These are phyloP conservation scores for Nephrotoma flavescens DNA, from an alignment of 2,888 invertebrate species.

Conservation along the genomic window DNA sequence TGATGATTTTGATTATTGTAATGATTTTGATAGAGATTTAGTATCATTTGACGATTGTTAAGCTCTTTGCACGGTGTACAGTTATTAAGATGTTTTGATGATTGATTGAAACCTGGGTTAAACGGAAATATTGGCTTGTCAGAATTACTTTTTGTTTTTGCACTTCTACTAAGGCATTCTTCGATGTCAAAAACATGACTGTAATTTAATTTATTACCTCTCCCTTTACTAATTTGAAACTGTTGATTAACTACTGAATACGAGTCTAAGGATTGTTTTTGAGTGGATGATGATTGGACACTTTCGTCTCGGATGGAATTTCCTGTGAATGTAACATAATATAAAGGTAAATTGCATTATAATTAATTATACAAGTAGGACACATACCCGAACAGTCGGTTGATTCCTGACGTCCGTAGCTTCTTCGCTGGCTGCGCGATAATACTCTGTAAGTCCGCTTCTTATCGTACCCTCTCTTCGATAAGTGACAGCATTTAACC, in stretches of 20 bases:
- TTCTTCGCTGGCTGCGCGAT: slow-evolving; percentile 35
- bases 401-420: slow-evolving; percentile 33
- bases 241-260: background rate
- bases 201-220: background rate
- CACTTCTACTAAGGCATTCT: background rate
- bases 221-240: background rate
- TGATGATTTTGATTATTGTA: background rate
- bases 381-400: slow-evolving; percentile 32
- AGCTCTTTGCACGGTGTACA: background rate
- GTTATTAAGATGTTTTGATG: background rate
- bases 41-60: background rate
- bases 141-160: background rate
- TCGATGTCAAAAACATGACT: background rate
- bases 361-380: background rate
- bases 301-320: slow-evolving; percentile 26
- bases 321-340: slow-evolving; percentile 19
- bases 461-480: slow-evolving; percentile 22
- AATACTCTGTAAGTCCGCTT: slow-evolving; percentile 44
- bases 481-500: slow-evolving; percentile 33
- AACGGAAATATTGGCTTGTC: background rate
- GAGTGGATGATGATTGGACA: slow-evolving; percentile 18
- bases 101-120: background rate
- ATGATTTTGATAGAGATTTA: background rate
- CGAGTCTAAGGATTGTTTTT: slow-evolving; percentile 5
- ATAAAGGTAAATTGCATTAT: slow-evolving; percentile 6